phyloP scores from a whole-genome alignment of 2,797 vertebrate species.

The Bufotes viridis region DNA sequence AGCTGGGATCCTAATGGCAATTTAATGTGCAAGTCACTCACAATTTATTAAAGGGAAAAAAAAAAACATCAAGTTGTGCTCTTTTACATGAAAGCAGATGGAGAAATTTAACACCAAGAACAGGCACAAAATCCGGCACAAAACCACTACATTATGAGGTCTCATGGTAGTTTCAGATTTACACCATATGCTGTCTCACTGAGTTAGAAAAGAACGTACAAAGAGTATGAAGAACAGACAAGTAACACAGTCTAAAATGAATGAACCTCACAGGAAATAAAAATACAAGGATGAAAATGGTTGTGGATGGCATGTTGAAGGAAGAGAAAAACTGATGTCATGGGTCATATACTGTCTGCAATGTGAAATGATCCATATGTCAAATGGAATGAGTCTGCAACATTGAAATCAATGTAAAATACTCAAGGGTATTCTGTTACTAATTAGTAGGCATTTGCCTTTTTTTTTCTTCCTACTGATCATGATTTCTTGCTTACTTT shows the following conservation, averaged over 20 bases:
- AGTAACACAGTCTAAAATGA: conserved; percentile 20
- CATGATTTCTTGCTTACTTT: neutral
- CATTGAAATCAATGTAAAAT: conserved; percentile 15
- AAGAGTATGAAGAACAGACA: conserved; percentile 9
- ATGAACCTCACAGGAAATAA: conserved; percentile 16
- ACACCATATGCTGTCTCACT: conserved; percentile 52
- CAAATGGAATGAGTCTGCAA: neutral
- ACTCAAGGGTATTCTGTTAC: neutral
- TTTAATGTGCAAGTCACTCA: conserved; percentile 62
- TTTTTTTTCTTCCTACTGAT: conserved; percentile 11
- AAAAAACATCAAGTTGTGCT: conserved; percentile 49
- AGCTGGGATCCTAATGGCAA: conserved; percentile 59
- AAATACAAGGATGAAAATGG: neutral
- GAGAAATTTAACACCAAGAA: conserved; percentile 56
- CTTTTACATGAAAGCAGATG: conserved; percentile 55
- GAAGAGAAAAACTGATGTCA: conserved; percentile 14
- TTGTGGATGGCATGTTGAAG: conserved; percentile 6
- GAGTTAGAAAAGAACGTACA: conserved; percentile 46
- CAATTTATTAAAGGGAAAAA: conserved; percentile 40
- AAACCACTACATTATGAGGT: conserved; percentile 53
- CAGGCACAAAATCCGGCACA: conserved; percentile 47
- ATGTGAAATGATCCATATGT: conserved; percentile 38
- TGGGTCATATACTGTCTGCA: neutral
- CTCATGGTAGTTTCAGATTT: conserved; percentile 55
- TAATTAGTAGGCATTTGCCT: conserved; percentile 17